phyloP scores from a whole-genome alignment of 2,888 invertebrate species.

The Elysia crispata region DNA sequence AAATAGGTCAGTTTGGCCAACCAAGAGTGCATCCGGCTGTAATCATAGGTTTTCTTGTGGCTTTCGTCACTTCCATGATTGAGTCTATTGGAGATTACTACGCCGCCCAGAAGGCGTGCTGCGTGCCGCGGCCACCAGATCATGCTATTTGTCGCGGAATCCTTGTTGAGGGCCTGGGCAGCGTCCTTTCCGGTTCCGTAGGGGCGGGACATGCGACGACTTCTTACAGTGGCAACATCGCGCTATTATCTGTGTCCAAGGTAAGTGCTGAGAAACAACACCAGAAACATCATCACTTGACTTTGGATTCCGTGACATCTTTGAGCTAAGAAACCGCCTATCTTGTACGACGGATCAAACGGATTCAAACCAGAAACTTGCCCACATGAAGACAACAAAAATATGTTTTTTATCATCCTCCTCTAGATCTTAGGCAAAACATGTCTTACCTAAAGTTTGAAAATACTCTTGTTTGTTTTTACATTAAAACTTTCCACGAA shows the following conservation, averaged over 20 bases:
- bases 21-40: constrained; percentile 60
- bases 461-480: too few relatives aligned
- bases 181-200: constrained; percentile 62
- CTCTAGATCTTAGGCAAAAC: too few relatives aligned
- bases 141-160: constrained; percentile 68
- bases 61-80: constrained; percentile 61
- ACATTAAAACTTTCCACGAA: too few relatives aligned
- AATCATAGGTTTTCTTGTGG: constrained; percentile 61
- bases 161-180: constrained; percentile 63
- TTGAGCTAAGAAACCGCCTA: too few relatives aligned
- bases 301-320: too few relatives aligned
- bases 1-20: constrained; percentile 66
- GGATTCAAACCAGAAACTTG: too few relatives aligned
- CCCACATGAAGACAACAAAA: too few relatives aligned
- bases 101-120: constrained; percentile 58
- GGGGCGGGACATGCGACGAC: constrained; percentile 68
- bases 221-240: constrained; percentile 64
- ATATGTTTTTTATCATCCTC: too few relatives aligned
- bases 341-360: too few relatives aligned
- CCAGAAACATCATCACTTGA: too few relatives aligned
- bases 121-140: constrained; percentile 58
- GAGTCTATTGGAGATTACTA: constrained; percentile 69
- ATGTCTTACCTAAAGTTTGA: too few relatives aligned
- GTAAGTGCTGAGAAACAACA: constrained; percentile 40
- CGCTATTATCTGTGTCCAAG: constrained; percentile 53